Base-by-base conservation (phyloP, 2,888 invertebrate species). In the Lithophane ornitopus region DNA sequence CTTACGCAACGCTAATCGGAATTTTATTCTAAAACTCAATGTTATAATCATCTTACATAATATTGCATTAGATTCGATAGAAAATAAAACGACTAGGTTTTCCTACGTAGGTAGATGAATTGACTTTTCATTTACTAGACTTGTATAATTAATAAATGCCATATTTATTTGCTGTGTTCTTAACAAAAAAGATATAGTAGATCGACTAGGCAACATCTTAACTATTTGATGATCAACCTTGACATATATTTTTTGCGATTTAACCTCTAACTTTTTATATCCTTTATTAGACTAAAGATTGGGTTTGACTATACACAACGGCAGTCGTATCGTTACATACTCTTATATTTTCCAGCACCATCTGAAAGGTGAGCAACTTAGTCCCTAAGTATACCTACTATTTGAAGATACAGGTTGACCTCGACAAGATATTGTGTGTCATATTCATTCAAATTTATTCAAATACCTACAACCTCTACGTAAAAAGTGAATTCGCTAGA, bases 381-480 rank as follows among this genome's bases (percentile, higher is more conserved):
- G 58, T 74, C 70, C 56, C 46, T 82, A 34, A 34, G 34, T 34
- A 6, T 34, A 58, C 61, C 34, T 80, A 59, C 14, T 68, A 62
- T 68, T 81, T 78, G 90, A 91, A 88, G 90, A 85, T 81, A 90
- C 90, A 75, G 66, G 91, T 83, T 87, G 90, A 90, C 93, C 93
- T 93, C 87, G 90, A 69, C 72, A 68, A 67, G 82, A 85, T 70
- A 65, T 68, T 78, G 56, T 68, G 58, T 78, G 49, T 67, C 56
- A 71, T 67, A 82, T 69, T 85, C 63, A 86, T 84, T 76, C 63
- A 81, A 83, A 84, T 80, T 70, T 80, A 81, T 75, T 76, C 63
- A 81, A 79, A 82, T 61, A n/a, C 22, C 28, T 49, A 69, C 39
- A 49, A 49, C 63, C 65, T 52, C 65, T 22, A 19, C 7, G 34